A percentile compares a stretch with the other conserved stretches of the same genome.
phyloP scores from a whole-genome alignment of 1,140 invertebrate species.

The Copidosoma floridanum region DNA sequence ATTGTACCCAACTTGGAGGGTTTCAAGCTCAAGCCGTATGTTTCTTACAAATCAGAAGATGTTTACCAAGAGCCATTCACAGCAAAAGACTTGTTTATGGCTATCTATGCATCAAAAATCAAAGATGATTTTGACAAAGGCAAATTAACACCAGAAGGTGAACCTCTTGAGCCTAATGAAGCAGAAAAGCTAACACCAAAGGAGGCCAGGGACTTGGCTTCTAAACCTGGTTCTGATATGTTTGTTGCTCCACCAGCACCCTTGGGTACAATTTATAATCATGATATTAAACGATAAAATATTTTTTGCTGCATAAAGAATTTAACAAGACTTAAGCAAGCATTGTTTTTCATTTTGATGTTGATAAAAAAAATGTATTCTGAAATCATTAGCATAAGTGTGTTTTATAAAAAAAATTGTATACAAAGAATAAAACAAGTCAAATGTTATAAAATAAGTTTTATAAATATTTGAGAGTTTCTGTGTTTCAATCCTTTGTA shows the following conservation, averaged over 20 bases:
- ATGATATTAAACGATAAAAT: not conserved
- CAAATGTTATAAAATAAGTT: no score
- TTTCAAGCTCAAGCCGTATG: slow-evolving; percentile 86
- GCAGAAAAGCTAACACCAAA: slow-evolving; percentile 71
- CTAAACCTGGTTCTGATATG: slow-evolving; percentile 76
- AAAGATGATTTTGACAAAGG: slow-evolving; percentile 71
- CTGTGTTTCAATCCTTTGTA: no score
- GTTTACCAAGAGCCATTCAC: slow-evolving; percentile 79
- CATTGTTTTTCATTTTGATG: no score
- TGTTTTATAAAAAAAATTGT: no score
- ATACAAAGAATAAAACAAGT: no score
- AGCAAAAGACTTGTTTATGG: slow-evolving; percentile 79
- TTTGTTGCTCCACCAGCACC: slow-evolving; percentile 52
- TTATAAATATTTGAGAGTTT: no score
- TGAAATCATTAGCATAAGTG: no score
- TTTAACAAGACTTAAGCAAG: no score
- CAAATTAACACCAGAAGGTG: slow-evolving; percentile 69
- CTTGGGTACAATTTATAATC: not conserved
- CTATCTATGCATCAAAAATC: slow-evolving; percentile 80
- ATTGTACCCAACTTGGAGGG: slow-evolving; percentile 85
- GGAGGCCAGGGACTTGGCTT: slow-evolving; percentile 67
- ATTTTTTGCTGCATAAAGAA: no score
- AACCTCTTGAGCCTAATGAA: slow-evolving; percentile 68
- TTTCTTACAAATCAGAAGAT: slow-evolving; percentile 78
- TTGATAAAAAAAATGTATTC: no score